Evolutionary conservation across 2,888 invertebrate genomes (phyloP).

Genomic region (Lasius platythorax): DNA sequence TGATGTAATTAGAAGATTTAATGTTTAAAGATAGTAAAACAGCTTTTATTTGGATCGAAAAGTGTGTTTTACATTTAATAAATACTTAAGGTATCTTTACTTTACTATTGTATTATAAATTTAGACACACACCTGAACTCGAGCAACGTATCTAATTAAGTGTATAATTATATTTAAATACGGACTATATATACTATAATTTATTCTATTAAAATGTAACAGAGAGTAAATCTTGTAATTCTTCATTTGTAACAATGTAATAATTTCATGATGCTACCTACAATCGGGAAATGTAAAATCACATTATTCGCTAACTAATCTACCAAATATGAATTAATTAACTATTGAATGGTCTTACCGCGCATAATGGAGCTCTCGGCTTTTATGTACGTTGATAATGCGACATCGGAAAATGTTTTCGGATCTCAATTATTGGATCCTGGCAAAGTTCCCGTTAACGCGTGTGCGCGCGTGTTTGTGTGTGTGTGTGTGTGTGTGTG

Average conservation of each 20-base stretch:
- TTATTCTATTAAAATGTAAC: neutral
- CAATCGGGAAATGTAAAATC: neutral
- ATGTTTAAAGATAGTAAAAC: neutral
- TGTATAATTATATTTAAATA: neutral
- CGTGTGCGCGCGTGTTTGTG: neutral
- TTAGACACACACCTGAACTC: neutral
- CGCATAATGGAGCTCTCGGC: slow-evolving; percentile 58
- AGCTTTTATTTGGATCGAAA: neutral
- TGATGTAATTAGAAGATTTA: slow-evolving; percentile 23
- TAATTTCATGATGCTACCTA: neutral
- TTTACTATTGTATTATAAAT: neutral
- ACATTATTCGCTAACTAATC: neutral
- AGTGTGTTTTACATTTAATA: neutral
- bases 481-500: neutral
- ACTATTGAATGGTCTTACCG: slow-evolving; percentile 50
- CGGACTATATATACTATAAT: neutral
- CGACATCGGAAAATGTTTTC: slow-evolving; percentile 66
- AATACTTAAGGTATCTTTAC: too few relatives aligned
- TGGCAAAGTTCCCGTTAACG: slow-evolving; percentile 52
- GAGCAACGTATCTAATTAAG: neutral
- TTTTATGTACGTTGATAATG: slow-evolving; percentile 51
- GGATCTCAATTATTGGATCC: slow-evolving; percentile 64
- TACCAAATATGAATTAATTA: neutral
- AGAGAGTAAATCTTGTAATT: neutral
- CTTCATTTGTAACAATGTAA: neutral